phyloP scores from a whole-genome alignment of 2,113 vertebrate genomes.

The Odontesthes bonariensis region DNA sequence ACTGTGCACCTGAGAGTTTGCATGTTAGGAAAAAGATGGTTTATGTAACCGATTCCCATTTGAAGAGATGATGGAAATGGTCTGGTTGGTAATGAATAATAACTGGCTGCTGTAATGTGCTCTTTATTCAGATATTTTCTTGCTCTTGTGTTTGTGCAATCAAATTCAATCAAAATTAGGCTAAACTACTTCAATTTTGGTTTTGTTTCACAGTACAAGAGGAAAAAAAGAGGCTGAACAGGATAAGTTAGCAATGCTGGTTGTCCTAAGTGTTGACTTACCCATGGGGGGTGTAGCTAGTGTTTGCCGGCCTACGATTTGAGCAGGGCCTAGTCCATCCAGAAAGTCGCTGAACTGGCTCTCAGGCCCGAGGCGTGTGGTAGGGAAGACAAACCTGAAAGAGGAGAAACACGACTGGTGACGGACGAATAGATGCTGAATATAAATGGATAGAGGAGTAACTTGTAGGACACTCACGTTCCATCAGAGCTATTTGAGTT shows the following conservation, averaged over 20 bases:
- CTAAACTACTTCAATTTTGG: not conserved
- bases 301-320: slow-evolving; percentile 96
- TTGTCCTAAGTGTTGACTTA: slow-evolving; percentile 72
- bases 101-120: not conserved
- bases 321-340: slow-evolving; percentile 95
- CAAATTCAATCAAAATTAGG: not conserved
- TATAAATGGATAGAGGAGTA: not conserved
- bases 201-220: slow-evolving; percentile 4
- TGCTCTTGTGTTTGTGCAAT: not conserved
- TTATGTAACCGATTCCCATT: not conserved
- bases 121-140: not conserved
- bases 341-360: slow-evolving; percentile 99
- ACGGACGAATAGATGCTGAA: not conserved
- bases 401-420: slow-evolving; percentile 1
- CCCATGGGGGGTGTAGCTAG: slow-evolving; percentile 97
- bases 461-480: slow-evolving; percentile 85
- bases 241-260: not conserved
- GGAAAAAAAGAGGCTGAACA: not conserved
- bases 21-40: not conserved
- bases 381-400: slow-evolving; percentile 95
- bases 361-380: slow-evolving; percentile 91
- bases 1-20: slow-evolving; percentile 8
- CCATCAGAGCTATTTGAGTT: slow-evolving; percentile 99
- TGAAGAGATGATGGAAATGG: not conserved
- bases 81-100: not conserved